Percentiles rank a stretch among this genome's conserved stretches.
These are phyloP conservation scores for Nasonia longicornis DNA, from an alignment of 1,140 invertebrate genomes.

Conservation along the genomic window DNA sequence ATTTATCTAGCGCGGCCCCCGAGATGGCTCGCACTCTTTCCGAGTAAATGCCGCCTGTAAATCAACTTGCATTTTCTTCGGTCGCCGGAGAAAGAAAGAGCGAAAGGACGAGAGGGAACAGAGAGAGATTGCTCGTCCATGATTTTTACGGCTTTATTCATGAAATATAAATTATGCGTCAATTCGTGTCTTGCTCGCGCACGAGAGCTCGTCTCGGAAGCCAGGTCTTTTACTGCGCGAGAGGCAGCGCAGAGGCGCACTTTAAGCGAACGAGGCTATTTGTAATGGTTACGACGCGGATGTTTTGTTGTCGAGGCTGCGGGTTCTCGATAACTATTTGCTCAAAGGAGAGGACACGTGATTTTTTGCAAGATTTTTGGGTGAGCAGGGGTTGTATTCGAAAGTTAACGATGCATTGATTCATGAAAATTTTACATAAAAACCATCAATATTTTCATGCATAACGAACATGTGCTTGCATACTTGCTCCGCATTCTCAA, in stretches of 20 bases:
- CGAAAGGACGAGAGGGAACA: neutral
- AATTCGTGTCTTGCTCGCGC: neutral
- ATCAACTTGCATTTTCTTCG: conserved; percentile 53
- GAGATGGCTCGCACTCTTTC: conserved; percentile 45
- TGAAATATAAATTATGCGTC: conserved; percentile 39
- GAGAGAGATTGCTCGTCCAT: conserved; percentile 29
- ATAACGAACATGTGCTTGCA: too few relatives aligned
- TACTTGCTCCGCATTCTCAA: too few relatives aligned
- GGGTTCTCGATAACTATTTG: neutral
- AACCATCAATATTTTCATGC: too few relatives aligned
- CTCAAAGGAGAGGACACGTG: neutral
- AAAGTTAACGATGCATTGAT: too few relatives aligned
- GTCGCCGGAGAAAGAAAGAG: neutral
- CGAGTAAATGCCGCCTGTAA: conserved; percentile 51
- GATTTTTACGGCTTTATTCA: conserved; percentile 43
- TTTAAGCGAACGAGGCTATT: neutral
- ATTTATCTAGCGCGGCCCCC: conserved; percentile 52
- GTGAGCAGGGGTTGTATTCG: too few relatives aligned
- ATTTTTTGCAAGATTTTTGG: too few relatives aligned
- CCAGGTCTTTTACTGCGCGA: too few relatives aligned
- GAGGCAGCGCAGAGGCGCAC: neutral
- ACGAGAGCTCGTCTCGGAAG: too few relatives aligned
- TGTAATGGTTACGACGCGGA: neutral
- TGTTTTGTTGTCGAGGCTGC: neutral
- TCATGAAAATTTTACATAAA: too few relatives aligned